Percentiles rank a stretch among this genome's conserved stretches.
These are phyloP conservation scores for Oncopodura yosiiana DNA, from an alignment of 1,140 invertebrate genomes.

Conservation along the genomic window DNA sequence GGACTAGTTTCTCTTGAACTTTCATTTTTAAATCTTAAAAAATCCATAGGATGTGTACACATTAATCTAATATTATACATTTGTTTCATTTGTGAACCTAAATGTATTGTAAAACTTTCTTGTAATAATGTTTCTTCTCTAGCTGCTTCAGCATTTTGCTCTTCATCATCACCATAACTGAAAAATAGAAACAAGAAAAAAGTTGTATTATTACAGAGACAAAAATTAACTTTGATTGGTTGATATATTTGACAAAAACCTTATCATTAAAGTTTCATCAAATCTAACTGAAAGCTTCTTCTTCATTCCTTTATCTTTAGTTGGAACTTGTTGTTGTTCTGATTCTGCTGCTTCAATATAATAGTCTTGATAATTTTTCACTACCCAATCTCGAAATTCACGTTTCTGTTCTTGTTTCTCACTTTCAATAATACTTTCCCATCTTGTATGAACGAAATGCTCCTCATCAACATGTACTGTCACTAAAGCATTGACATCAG, in stretches of 20 bases:
- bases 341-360: constrained; percentile 42
- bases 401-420: constrained; percentile 59
- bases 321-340: constrained; percentile 41
- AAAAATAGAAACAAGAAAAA: too few relatives aligned
- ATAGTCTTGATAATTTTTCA: constrained; percentile 58
- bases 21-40: constrained; percentile 53
- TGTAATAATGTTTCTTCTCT: constrained; percentile 51
- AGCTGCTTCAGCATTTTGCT: constrained; percentile 36
- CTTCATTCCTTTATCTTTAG: constrained; percentile 40
- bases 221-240: neutral
- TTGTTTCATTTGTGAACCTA: constrained; percentile 95
- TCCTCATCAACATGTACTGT: constrained; percentile 66
- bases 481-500: constrained; percentile 64
- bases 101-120: constrained; percentile 94
- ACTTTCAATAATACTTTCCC: constrained; percentile 63
- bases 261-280: constrained; percentile 28
- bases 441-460: constrained; percentile 61
- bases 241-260: constrained; percentile 29
- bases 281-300: constrained; percentile 33
- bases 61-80: constrained; percentile 94
- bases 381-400: constrained; percentile 70
- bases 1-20: constrained; percentile 43
- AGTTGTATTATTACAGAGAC: neutral
- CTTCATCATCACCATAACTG: constrained; percentile 35
- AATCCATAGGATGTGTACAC: constrained; percentile 72